phyloP scores from a whole-genome alignment of 2,113 vertebrate species.

The Bufo bufo region DNA sequence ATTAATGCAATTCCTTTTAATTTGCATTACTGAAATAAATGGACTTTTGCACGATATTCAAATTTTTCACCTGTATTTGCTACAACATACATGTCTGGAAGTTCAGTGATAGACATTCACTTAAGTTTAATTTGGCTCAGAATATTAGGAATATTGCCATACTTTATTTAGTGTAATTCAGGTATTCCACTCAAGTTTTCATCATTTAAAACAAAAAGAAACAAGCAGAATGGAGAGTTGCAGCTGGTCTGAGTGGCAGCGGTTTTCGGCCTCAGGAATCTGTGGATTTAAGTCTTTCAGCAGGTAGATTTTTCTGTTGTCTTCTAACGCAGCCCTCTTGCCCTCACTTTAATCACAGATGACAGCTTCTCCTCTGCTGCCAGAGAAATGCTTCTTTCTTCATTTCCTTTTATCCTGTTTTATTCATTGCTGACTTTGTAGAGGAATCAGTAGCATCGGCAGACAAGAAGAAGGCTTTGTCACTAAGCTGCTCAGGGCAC shows the following conservation, averaged over 20 bases:
- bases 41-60: too few relatives aligned
- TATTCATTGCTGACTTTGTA: conserved; percentile 55
- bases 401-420: conserved; percentile 56
- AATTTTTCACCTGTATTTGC: too few relatives aligned
- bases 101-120: background rate
- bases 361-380: conserved; percentile 54
- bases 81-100: too few relatives aligned
- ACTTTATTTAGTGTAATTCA: background rate
- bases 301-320: conserved; percentile 57
- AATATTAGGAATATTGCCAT: background rate
- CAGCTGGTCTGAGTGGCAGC: conserved; percentile 42
- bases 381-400: conserved; percentile 53
- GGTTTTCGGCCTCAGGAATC: conserved; percentile 52
- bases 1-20: too few relatives aligned
- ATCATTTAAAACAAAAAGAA: background rate
- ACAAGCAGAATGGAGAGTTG: background rate
- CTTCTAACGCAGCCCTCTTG: conserved; percentile 46
- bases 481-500: conserved; percentile 52
- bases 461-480: conserved; percentile 58
- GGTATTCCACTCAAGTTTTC: background rate
- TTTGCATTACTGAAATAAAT: too few relatives aligned
- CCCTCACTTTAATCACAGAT: conserved; percentile 59
- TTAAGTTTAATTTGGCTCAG: background rate
- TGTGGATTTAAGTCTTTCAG: conserved; percentile 58
- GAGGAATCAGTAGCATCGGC: conserved; percentile 54